A percentile compares a stretch with the other conserved stretches of the same genome.
These are phyloP conservation scores for Spizaetus ornatus DNA, from an alignment of 2,113 vertebrate genomes.

Conservation along the genomic window DNA sequence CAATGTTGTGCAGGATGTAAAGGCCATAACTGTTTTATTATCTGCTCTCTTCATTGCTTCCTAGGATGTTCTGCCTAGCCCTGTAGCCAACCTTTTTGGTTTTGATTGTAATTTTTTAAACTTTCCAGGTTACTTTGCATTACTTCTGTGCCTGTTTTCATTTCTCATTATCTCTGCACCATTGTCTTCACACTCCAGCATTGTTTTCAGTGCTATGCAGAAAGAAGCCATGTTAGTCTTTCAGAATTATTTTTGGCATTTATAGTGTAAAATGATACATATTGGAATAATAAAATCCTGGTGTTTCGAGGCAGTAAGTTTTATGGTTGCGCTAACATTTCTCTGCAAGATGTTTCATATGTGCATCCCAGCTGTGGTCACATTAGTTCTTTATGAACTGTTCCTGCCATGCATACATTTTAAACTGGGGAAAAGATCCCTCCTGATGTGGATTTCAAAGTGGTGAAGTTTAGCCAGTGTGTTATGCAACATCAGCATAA, in stretches of 20 bases:
- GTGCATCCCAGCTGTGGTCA: conserved; percentile 17
- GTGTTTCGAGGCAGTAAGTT: neutral
- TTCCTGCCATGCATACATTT: neutral
- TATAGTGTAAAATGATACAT: conserved; percentile 21
- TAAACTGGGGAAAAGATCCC: neutral
- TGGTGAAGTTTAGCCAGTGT: neutral
- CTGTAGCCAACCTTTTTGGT: neutral
- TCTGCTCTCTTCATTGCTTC: neutral
- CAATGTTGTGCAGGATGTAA: neutral
- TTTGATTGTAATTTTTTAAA: neutral
- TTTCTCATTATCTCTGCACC: neutral
- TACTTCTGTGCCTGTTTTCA: neutral
- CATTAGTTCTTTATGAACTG: conserved; percentile 2
- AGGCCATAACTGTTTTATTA: neutral
- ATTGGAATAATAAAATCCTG: neutral
- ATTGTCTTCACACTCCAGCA: neutral
- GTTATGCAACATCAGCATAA: neutral
- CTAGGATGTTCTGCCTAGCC: neutral
- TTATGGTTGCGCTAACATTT: conserved; percentile 13
- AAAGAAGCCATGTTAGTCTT: neutral
- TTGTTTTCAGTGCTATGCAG: neutral
- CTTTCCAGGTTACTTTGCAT: neutral
- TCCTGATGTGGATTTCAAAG: neutral
- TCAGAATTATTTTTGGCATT: conserved; percentile 33
- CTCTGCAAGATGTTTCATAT: conserved; percentile 3